Evolutionary conservation across 1,140 invertebrate species (phyloP).

Genomic region (Augochlora pura): DNA sequence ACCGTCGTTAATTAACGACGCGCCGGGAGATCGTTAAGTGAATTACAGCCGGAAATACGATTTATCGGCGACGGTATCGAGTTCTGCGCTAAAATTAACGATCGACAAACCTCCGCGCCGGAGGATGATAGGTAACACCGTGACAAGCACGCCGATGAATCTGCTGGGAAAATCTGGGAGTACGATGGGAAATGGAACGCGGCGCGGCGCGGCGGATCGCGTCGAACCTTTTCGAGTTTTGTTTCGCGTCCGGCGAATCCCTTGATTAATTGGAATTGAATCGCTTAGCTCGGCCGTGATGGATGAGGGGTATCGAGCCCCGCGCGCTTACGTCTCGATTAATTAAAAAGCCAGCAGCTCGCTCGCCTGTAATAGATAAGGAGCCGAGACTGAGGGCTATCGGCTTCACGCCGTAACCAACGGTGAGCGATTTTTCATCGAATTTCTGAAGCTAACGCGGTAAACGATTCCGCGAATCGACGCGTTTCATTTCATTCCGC

Average conservation of each 20-base stretch:
- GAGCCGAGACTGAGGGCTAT: not conserved
- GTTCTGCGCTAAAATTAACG: constrained; percentile 42
- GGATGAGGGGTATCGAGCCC: not conserved
- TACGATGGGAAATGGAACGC: not conserved
- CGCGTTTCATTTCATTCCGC: no score
- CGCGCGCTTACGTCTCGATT: not conserved
- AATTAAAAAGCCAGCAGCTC: not conserved
- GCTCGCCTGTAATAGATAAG: constrained; percentile 1
- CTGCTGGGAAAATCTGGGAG: not conserved
- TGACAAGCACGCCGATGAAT: constrained; percentile 6
- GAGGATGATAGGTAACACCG: constrained; percentile 31
- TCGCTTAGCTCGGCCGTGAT: not conserved
- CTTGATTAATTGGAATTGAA: not conserved
- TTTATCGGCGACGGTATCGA: constrained; percentile 36
- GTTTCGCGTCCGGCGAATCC: not conserved
- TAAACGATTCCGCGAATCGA: no score
- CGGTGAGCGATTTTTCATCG: not conserved
- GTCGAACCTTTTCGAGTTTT: constrained; percentile 5
- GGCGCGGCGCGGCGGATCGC: not conserved
- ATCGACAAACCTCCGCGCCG: not conserved
- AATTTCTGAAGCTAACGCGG: not conserved
- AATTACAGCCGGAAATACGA: constrained; percentile 51
- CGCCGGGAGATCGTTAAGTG: constrained; percentile 37
- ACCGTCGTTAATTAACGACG: constrained; percentile 48
- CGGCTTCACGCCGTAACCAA: not conserved